These are phyloP conservation scores for Polyodon spathula DNA, from an alignment of 2,113 vertebrate genomes.

Conservation along the genomic window DNA sequence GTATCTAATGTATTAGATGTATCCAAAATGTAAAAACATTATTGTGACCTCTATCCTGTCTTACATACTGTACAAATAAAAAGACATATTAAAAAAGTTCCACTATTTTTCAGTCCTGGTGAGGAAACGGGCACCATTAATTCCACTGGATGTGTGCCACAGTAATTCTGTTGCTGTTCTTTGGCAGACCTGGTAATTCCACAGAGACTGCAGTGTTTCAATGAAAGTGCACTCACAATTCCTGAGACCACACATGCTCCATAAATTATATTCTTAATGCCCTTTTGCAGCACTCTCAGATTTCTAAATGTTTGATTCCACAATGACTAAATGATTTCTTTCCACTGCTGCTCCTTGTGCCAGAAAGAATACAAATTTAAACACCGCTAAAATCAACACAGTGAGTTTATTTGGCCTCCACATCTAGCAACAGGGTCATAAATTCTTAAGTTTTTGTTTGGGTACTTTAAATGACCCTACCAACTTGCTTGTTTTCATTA, in stretches of 20 bases:
- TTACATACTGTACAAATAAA: too few species aligned
- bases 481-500: constrained; percentile 43
- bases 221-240: constrained; percentile 20
- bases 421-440: constrained; percentile 50
- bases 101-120: background rate
- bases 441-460: constrained; percentile 51
- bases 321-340: constrained; percentile 53
- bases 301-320: constrained; percentile 43
- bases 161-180: constrained; percentile 11
- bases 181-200: constrained; percentile 1
- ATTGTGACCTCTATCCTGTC: too few species aligned
- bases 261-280: constrained; percentile 34
- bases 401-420: constrained; percentile 56
- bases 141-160: constrained; percentile 9
- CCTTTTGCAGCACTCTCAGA: constrained; percentile 28
- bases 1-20: too few species aligned
- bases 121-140: background rate
- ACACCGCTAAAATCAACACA: constrained; percentile 64
- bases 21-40: too few species aligned
- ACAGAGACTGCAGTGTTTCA: constrained; percentile 10
- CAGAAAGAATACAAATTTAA: constrained; percentile 58
- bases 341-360: constrained; percentile 44
- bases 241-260: constrained; percentile 23
- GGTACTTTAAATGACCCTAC: constrained; percentile 51
- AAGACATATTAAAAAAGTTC: too few species aligned